Conservation (phyloP, 2,113 vertebrate genomes). For the Vombatus ursinus region DNA sequence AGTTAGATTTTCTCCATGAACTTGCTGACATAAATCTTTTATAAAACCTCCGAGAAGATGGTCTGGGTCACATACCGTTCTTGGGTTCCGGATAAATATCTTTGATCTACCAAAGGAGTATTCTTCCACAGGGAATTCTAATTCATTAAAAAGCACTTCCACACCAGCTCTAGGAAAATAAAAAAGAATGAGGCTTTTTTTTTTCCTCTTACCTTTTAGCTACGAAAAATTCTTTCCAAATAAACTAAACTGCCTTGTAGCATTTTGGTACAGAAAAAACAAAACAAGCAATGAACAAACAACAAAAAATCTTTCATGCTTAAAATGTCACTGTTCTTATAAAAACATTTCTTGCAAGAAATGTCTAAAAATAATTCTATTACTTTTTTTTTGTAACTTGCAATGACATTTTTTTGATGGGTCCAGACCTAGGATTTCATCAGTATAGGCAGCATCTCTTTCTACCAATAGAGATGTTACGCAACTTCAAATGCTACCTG, state of each 20-base stretch:
- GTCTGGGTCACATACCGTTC: slow-evolving; percentile 88
- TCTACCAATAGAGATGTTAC: neutral
- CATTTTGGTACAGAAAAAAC: neutral
- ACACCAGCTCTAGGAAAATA: slow-evolving; percentile 90
- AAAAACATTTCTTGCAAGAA: slow-evolving; percentile 7
- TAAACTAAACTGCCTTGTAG: slow-evolving; percentile 6
- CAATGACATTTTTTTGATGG: neutral
- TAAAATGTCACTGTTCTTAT: slow-evolving; percentile 9
- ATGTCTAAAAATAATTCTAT: slow-evolving; percentile 13
- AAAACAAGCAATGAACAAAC: too few species aligned
- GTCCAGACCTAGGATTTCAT: neutral
- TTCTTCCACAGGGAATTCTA: slow-evolving; percentile 92
- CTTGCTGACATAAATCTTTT: neutral
- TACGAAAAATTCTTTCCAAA: slow-evolving; percentile 22
- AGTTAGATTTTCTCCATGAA: neutral
- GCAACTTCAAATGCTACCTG: neutral
- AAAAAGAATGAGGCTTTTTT: slow-evolving; percentile 8
- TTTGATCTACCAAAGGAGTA: slow-evolving; percentile 96
- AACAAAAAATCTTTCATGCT: neutral
- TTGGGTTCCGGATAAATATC: slow-evolving; percentile 99
- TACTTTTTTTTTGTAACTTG: neutral
- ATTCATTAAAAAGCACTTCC: slow-evolving; percentile 91
- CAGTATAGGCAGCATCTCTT: neutral
- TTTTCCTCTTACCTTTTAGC: neutral
- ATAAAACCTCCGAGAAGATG: slow-evolving; percentile 7